Conservation (phyloP, 2,888 invertebrate species). For the Uropetala carovei region DNA sequence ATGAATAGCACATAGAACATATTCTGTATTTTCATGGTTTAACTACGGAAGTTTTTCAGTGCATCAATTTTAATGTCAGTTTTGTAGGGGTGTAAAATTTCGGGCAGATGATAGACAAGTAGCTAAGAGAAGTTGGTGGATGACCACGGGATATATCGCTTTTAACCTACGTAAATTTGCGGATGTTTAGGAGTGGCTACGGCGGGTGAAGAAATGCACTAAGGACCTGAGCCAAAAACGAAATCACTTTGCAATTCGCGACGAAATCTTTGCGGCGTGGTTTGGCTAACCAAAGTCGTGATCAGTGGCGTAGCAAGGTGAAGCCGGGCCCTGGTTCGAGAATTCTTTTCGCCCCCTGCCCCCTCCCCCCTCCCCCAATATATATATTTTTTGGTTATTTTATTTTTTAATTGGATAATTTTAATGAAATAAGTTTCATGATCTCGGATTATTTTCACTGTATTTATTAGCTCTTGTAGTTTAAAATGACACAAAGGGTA, state of each 20-base stretch:
- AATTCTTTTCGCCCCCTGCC: too few species aligned
- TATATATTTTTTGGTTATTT: too few species aligned
- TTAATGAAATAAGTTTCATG: too few species aligned
- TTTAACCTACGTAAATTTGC: background rate
- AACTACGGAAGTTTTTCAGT: too few species aligned
- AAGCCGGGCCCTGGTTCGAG: too few species aligned
- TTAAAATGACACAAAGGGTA: too few species aligned
- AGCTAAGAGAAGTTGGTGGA: background rate
- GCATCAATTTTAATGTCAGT: background rate
- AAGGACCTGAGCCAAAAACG: background rate
- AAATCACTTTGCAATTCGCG: background rate
- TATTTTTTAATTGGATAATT: too few species aligned
- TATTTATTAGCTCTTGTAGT: too few species aligned
- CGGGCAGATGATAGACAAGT: slow-evolving; percentile 1
- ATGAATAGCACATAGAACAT: background rate
- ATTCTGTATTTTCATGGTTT: background rate
- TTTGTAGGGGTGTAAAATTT: background rate
- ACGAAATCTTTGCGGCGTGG: background rate
- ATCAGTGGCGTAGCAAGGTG: too few species aligned
- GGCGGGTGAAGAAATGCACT: background rate
- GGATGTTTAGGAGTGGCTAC: background rate
- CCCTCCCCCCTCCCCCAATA: too few species aligned
- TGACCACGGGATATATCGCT: background rate
- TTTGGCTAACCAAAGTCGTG: background rate
- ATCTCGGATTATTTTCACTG: too few species aligned